Base-by-base conservation (phyloP, 2,797 vertebrate genomes). In the Girardinus metallicus region DNA sequence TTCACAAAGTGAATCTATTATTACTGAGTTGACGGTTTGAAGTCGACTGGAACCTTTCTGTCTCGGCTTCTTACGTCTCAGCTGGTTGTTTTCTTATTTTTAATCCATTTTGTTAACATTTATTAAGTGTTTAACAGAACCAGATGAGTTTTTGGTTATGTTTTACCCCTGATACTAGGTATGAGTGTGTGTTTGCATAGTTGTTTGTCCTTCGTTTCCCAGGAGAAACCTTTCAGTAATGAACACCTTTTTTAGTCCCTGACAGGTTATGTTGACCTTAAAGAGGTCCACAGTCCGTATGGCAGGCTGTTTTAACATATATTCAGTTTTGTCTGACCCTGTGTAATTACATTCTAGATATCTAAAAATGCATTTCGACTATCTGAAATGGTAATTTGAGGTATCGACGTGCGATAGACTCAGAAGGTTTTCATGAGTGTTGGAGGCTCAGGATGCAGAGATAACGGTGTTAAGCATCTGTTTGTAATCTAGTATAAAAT, bases 381-480 rank as follows among this genome's bases (percentile, higher is more conserved):
- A 9, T 21, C 16, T 18, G 47, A 49, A 49, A 4, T 51, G 7
- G 0, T 23, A 2, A 51, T 51, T 23, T 51, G 7, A 51, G 49
- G 1, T 23, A 51, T 9, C 0, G 21, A 5, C 44, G 15, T 15
- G 13, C 44, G 4, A 46, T 15, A 34, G 34, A 62, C 60, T 31
- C 64, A 9, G 81, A 73, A 1, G 18, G 47, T 57, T 21, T 66
- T 80, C 71, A 75, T 81, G 83, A 7, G 71, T 0, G 71, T 84
- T 51, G 74, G 62, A 47, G 43, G 76, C 75, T 5, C 77, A 83
- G 66, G 44, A 85, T 73, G 64, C 77, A 57, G 76, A 81, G 84
- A 81, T 73, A 76, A 77, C 26, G 51, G 16, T 62, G 7, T 83
- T 80, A 73, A 23, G 39, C 78, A 74, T 70, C 26, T 43, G 31